Base-by-base conservation (phyloP, 2,113 vertebrate genomes). In the Herpailurus yagouaroundi region DNA sequence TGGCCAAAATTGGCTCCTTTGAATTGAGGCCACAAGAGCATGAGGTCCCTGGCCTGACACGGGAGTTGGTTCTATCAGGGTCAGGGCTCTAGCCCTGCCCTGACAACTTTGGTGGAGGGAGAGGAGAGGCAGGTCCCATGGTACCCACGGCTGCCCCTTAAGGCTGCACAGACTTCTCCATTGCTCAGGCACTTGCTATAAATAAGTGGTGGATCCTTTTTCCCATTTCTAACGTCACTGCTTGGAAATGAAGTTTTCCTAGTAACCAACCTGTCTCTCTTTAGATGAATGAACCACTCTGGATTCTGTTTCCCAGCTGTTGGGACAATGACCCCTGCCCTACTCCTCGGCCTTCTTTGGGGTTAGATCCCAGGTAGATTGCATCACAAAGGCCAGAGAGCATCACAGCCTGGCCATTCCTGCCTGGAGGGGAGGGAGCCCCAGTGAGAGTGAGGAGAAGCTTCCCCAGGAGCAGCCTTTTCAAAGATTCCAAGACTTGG, bases 211-310 rank as follows among this genome's bases (percentile, higher is more conserved):
- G 69, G 31, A 48, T 60, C 16, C 31, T 57, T 38, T 94, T 38
- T 7, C 41, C 38, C 66, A 45, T 5, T 73, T 94, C 63, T 63
- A 36, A 64, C 63, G 41, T 94, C 25, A 77, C 7, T 96, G 38
- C 87, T 95, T 96, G 25, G 41, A 94, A 86, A 45, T 74, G 83
- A 96, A 90, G 66, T 88, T 64, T 27, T 21, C 71, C 41, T 74
- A 0, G 23, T 23, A 60, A 23, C 57, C 11, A 38, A 5, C 25
- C 33, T 73, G 12, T 57, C 73, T 94, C 73, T 60, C 48, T 3
- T 52, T 71, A 14, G 89, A 48, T 81, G 84, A 87, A 87, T 33
- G 38, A 7, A 13, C 74, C 33, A 10, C 33, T 64, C 63, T 85
- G 9, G 33, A 83, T 16, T 79, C 0, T 33, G 4, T 63, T 14